Percentiles rank a stretch among this genome's conserved stretches.
Evolutionary conservation across 2,797 vertebrate genomes (phyloP).

Genomic region (Urosaurus nigricauda): DNA sequence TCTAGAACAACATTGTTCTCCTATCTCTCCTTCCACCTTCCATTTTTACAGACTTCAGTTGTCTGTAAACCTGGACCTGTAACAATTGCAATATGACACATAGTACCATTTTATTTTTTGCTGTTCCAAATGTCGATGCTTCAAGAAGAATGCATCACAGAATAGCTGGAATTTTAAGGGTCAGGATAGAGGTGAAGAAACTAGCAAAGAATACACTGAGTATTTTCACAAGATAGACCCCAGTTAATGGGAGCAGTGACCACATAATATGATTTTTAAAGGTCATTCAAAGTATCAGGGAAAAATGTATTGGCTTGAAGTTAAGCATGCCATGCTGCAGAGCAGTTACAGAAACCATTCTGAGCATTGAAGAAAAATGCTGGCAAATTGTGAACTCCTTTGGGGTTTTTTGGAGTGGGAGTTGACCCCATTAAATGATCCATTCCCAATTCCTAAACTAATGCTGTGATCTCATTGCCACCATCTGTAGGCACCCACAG

Average conservation of each 20-base stretch:
- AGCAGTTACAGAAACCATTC: not conserved
- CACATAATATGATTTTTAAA: conserved; percentile 14
- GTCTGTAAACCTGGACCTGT: not conserved
- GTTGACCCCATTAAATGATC: no score
- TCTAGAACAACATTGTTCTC: no score
- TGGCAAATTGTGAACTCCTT: no score
- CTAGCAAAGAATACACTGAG: not conserved
- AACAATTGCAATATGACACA: not conserved
- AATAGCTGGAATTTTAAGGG: conserved; percentile 2
- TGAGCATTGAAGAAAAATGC: no score
- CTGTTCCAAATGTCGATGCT: not conserved
- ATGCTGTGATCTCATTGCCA: not conserved
- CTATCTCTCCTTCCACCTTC: not conserved
- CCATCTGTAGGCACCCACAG: not conserved
- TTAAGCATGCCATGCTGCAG: not conserved
- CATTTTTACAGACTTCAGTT: not conserved
- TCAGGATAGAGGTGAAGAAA: conserved; percentile 1
- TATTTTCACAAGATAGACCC: conserved; percentile 2
- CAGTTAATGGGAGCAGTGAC: not conserved
- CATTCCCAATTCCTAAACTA: not conserved
- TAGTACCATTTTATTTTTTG: not conserved
- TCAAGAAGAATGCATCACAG: not conserved
- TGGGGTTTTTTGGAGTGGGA: no score
- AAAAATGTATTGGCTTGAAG: not conserved
- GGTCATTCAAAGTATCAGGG: conserved; percentile 28